Base-by-base conservation (phyloP, 2,888 invertebrate genomes). In the Esperia sulphurella region DNA sequence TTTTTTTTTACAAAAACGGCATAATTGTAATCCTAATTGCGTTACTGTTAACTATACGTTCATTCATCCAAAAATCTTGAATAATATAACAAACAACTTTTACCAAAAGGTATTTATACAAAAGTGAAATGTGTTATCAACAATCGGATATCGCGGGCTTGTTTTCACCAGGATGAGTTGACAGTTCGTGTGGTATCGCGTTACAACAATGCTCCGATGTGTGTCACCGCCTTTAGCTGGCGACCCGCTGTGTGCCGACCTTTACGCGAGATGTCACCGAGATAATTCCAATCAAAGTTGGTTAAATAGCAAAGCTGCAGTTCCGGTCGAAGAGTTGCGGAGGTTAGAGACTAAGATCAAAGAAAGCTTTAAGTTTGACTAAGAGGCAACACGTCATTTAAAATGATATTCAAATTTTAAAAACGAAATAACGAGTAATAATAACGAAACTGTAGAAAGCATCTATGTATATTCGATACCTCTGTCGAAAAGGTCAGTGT, bases 51-150 rank as follows among this genome's bases (percentile, higher is more conserved):
- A 21, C 21, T 21, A 21, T 5, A 21, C 21, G 21, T 3, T 3
- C 21, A 21, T 38, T 13, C 12, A 38, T 38, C n/a, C n/a, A n/a
- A n/a, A n/a, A n/a, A n/a, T n/a, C n/a, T n/a, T n/a, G 12, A 10
- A 8, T 33, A 10, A 2, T 3, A 8, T n/a, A 13, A 13, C 38
- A 38, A 41, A 46, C 10, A 47, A 47, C 47, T 47, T 47, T 47
- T 47, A 47, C 42, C 29, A 33, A 48, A 42, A 39, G 45, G 43
- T 51, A 45, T 51, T 51, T 46, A 48, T 45, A 43, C 39, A 51
- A 51, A 51, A 51, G 51, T 51, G 51, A 51, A 51, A 51, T 48
- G 51, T 45, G 37, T 51, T 51, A 51, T 51, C 51, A 45, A 21
- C 14, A 14, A 51, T 51, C 45, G 45, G 14, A 33, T 43, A 46